Evolutionary conservation across 2,888 invertebrate species (phyloP), one percentile per base, ranked within the genome.

Genomic region (Diplolepis rosae): DNA sequence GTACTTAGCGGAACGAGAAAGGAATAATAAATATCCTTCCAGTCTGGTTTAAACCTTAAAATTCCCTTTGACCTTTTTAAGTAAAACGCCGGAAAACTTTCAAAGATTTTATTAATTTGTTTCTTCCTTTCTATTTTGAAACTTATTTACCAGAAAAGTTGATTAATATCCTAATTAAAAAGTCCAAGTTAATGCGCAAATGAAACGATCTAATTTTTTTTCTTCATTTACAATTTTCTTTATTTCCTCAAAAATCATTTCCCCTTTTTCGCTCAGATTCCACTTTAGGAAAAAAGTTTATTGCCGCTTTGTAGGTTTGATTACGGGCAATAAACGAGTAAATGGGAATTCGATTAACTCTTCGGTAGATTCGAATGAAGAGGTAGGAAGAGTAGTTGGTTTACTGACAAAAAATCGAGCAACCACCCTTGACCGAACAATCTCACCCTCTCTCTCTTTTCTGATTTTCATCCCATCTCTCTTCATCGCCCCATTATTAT

Each of bases 351-450:
- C 56, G 56, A 61, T 61, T 61, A 61, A 61, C 56, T 61, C 35
- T 61, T 61, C 24, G 39, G 22, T 22, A 61, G 56, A 35, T 24
- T 61, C 39, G 39, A 61, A 61, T 61, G 22, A 61, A 39, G 56
- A 35, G 39, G 56, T 35, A 24, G 39, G 13, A 51, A 61, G 56
- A 35, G 39, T 24, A 39, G 28, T 27, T 27, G 52, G 52, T 52
- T 52, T 28, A 39, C 61, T 39, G 24, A n/a, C 61, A 39, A 61
- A 61, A 61, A 75, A 71, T 69, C 35, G 72, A 70, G 71, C 65
- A 73, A 66, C 39, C 76, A 77, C 76, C 76, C 75, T 77, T 73
- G 77, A 77, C 77, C 74, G 71, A 68, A 67, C 73, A 69, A 70
- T 76, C 73, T 73, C 66, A 45, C 27, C 45, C 32, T 56, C 35